A percentile compares a stretch with the other conserved stretches of the same genome.
phyloP scores from a whole-genome alignment of 1,140 invertebrate genomes.

The Coenobita brevimanus region DNA sequence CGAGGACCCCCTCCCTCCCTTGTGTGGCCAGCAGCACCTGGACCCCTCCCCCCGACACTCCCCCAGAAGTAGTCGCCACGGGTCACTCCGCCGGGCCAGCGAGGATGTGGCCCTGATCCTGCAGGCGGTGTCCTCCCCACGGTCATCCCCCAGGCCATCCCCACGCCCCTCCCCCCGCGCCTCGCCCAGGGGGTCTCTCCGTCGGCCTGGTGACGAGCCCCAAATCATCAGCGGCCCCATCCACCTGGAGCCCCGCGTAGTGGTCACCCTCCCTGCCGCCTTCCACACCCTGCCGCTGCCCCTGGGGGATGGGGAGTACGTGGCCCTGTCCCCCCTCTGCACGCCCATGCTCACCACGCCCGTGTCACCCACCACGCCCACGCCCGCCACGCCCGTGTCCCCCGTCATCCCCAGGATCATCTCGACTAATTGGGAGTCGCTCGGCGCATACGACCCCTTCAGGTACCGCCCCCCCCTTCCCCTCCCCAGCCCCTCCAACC shows the following conservation, averaged over 20 bases:
- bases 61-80: background rate
- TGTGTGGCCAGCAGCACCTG: slow-evolving; percentile 21
- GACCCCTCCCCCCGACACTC: slow-evolving; percentile 11
- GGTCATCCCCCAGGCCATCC: slow-evolving; percentile 6
- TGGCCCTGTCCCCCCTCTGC: slow-evolving; percentile 47
- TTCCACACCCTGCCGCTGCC: slow-evolving; percentile 62
- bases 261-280: slow-evolving; percentile 33
- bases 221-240: slow-evolving; percentile 24
- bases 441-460: slow-evolving; percentile 69
- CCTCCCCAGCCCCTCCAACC: background rate
- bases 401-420: slow-evolving; percentile 68
- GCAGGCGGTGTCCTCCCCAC: no score
- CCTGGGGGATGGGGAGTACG: slow-evolving; percentile 39
- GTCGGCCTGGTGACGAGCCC: slow-evolving; percentile 28
- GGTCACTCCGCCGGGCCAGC: slow-evolving; percentile 25
- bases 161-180: slow-evolving; percentile 24
- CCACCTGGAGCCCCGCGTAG: slow-evolving; percentile 40
- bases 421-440: slow-evolving; percentile 69
- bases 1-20: slow-evolving; percentile 24
- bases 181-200: slow-evolving; percentile 4
- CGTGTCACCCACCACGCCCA: slow-evolving; percentile 64
- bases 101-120: background rate
- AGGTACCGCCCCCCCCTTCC: slow-evolving; percentile 40
- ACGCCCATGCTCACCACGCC: slow-evolving; percentile 56
- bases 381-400: slow-evolving; percentile 64